Evolutionary conservation across 2,888 invertebrate species (phyloP).

Genomic region (Mesochorus sp.): DNA sequence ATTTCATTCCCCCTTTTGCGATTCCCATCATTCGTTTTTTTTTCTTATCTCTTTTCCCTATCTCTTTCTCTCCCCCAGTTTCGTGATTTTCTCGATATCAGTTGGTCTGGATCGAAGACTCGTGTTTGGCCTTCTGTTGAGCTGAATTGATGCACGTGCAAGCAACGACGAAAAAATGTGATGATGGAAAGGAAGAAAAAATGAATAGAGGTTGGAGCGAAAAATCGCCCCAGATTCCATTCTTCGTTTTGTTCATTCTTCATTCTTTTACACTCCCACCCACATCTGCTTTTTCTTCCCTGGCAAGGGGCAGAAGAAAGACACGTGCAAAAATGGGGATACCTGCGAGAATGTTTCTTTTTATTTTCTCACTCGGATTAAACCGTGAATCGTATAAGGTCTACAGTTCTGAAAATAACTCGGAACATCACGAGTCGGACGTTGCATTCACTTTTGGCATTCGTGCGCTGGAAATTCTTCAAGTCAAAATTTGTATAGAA

Average conservation of each 20-base stretch:
- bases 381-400: slow-evolving; percentile 35
- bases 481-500: background rate
- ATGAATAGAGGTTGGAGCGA: slow-evolving; percentile 22
- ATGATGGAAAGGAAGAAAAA: background rate
- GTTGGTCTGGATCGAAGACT: slow-evolving; percentile 22
- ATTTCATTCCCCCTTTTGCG: background rate
- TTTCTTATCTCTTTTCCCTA: too few relatives aligned
- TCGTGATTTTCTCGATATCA: slow-evolving; percentile 55
- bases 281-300: too few relatives aligned
- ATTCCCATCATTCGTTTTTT: slow-evolving; percentile 11
- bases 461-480: background rate
- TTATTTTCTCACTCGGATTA: slow-evolving; percentile 18
- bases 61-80: slow-evolving; percentile 42
- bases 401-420: slow-evolving; percentile 19
- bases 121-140: slow-evolving; percentile 42
- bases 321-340: background rate
- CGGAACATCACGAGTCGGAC: background rate
- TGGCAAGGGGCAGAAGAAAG: background rate
- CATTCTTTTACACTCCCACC: background rate
- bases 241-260: background rate
- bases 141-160: slow-evolving; percentile 20
- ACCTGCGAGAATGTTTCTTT: background rate
- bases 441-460: background rate
- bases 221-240: slow-evolving; percentile 50
- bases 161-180: background rate